Base-by-base conservation (phyloP, 2,113 vertebrate genomes). In the Silurus asotus region DNA sequence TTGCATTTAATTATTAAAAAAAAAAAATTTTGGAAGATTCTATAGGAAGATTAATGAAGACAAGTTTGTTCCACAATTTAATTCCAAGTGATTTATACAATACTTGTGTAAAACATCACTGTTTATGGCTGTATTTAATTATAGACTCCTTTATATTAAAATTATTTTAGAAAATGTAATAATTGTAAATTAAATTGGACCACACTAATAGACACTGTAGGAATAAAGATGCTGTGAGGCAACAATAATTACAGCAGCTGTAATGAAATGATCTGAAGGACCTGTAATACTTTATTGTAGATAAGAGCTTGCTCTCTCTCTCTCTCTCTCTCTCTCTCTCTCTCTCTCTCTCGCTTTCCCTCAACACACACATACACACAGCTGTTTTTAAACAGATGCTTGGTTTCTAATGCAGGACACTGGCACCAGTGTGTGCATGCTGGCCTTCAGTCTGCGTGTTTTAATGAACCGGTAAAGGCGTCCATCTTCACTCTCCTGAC, bases 401-500 rank as follows among this genome's bases (percentile, higher is more conserved):
- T 49, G 15, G 67, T 28, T 72, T 74, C 10, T 83, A 69, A 61
- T 19, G 56, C 69, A 61, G 19, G 37, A 75, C 23, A 61, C 37
- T 84, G 82, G 55, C 69, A 61, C 28, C 61, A n/a, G 69, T 51
- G 82, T 61, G 28, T 61, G 82, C 20, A 48, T 25, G 37, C 37
- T 61, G 76, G 8, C 55, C 76, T 9, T 84, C 56, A 74, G n/a
- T 84, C 8, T 9, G 37, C 61, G 49, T 58, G 53, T 49, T 72
- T 84, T n/a, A 49, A 72, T 61, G 69, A 84, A 69, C 45, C 25
- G 55, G 72, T 61, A 55, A 37, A 83, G 82, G 58, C 11, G 28
- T 49, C 37, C 14, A 7, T 45, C 56, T 5, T 74, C 23, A n/a
- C 14, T 74, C 56, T 13, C 69, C n/a, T 75, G 55, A 65, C 69